Base-by-base conservation (phyloP, 1,140 invertebrate species). In the Trichogramma pretiosum region DNA sequence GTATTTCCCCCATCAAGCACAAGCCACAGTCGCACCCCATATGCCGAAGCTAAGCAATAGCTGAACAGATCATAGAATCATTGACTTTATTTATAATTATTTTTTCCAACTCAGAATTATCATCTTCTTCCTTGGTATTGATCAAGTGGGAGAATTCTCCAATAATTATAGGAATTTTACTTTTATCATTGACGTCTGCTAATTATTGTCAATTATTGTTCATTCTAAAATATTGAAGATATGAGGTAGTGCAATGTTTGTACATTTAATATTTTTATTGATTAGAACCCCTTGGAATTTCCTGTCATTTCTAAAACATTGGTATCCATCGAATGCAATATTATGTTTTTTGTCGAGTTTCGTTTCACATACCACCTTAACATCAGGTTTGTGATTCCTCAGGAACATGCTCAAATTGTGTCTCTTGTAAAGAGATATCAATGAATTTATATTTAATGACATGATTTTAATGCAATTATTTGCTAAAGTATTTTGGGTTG, bases 291-390 rank as follows among this genome's bases (percentile, higher is more conserved):
- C 54, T 18, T 14, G 11, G 24, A 50, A 37, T 1, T 30, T 19
- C 48, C 54, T 50, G 14, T 58, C 58, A 9, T 44, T 55, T 47
- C 54, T 51, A 0, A 60, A 34, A 1, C 53, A 13, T 1, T 33
- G 23, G 16, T 54, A 59, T 0, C 51, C 36, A 35, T 48, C 14
- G 19, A 58, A 53, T 0, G 17, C 5, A 4, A 54, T 1, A 22
- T 45, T 46, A n/a, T 58, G 48, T 11, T n/a, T 49, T 21, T 13
- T 0, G 5, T 37, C 37, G 14, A 58, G 17, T 52, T 58, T 57
- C 0, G 56, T 58, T 53, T 58, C 56, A 1, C 32, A 18, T 2
- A 56, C 1, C 1, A 55, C 18, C 0, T 45, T 34, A 18, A 54
- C n/a, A 34, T 55, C 49, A 11, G 55, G 55, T 1, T 47, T 33